Evolutionary conservation across 2,113 vertebrate species (phyloP).

Genomic region (Condylura cristata): DNA sequence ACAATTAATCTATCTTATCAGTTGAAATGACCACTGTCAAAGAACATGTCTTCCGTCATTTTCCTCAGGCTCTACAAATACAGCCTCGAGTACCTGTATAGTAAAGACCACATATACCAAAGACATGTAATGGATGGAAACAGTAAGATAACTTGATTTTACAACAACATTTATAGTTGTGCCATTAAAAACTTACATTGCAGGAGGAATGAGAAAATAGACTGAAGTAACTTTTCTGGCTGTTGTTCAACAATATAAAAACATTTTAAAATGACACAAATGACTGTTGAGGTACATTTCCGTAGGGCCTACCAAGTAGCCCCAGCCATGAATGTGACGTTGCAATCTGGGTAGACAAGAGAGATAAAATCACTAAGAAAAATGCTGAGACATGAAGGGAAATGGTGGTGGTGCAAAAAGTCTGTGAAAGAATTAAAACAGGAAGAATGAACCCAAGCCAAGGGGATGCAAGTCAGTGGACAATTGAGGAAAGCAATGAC

Average conservation of each 20-base stretch:
- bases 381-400: background rate
- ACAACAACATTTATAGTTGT: background rate
- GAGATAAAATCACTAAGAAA: background rate
- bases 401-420: background rate
- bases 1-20: background rate
- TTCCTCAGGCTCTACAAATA: background rate
- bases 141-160: background rate
- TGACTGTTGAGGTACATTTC: background rate
- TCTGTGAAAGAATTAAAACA: slow-evolving; percentile 51
- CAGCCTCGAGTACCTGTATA: no score
- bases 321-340: accelerated
- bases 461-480: background rate
- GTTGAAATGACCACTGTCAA: background rate
- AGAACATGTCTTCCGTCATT: background rate
- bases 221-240: background rate
- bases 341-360: background rate
- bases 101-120: no score
- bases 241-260: background rate
- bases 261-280: background rate
- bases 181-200: background rate
- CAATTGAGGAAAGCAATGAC: background rate
- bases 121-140: background rate
- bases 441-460: background rate
- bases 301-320: background rate
- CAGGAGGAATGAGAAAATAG: background rate